Evolutionary conservation across 2,888 invertebrate species (phyloP), one percentile per base, ranked within the genome.

Genomic region (Polymixis lichenea): DNA sequence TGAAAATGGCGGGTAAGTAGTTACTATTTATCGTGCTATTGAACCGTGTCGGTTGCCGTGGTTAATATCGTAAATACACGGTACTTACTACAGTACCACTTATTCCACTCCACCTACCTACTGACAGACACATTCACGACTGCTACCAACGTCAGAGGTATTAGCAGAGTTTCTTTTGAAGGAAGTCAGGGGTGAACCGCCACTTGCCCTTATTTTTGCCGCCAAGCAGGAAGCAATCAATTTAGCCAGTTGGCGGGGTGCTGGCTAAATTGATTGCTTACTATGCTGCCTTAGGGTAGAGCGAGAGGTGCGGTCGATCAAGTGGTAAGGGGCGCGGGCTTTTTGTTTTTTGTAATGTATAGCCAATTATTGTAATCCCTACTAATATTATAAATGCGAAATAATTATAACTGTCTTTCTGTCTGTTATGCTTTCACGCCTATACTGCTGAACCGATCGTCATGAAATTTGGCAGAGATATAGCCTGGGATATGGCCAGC

Each of bases 21-120:
- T 55, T 8, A 58, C 25, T 72, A 68, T 68, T 72, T 81, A 76
- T 81, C 71, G 51, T 62, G 60, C 11, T 8, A 69, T 25, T 69
- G 81, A 53, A 82, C 85, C 85, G 82, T 82, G 67, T 25, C 85
- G 38, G 60, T 75, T 85, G 64, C 67, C 69, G 77, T 67, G 82
- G 82, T 77, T 49, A 82, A 77, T 78, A 82, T 78, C 82, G 82
- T 51, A 51, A 82, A 82, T 65, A 76, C 43, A 58, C 17, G 22
- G 25, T 64, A 25, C n/a, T 28, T 53, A n/a, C 56, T 56, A 11
- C 19, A 25, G n/a, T 73, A 56, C 25, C 22, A 60, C 17, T 72
- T 56, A 25, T 32, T 25, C 46, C 6, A 32, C 43, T 11, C 43
- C 43, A 11, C 22, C 17, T 70, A 25, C 19, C 8, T 66, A n/a